phyloP scores from a whole-genome alignment of 2,888 invertebrate genomes.

The Dicyrtoma fusca region DNA sequence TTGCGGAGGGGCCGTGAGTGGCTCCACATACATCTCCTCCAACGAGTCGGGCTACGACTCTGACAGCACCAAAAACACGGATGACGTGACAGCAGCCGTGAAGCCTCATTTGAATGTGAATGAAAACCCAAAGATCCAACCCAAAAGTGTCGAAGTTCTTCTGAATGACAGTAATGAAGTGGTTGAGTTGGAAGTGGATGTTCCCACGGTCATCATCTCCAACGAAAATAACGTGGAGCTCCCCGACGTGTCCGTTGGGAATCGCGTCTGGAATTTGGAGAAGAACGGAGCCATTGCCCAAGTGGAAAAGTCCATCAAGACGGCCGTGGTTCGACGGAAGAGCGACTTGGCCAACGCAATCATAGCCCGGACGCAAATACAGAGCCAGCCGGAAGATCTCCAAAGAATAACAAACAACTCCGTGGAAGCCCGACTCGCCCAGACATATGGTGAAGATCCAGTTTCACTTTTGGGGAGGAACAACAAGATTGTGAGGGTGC shows the following conservation, averaged over 20 bases:
- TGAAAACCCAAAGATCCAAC: constrained; percentile 27
- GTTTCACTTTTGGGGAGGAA: background rate
- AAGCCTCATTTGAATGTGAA: constrained; percentile 27
- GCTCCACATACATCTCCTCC: constrained; percentile 73
- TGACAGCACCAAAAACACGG: constrained; percentile 65
- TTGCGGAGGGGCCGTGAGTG: background rate
- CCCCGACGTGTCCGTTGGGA: background rate
- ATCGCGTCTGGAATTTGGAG: constrained; percentile 37
- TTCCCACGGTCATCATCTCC: constrained; percentile 7
- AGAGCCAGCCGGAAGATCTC: background rate
- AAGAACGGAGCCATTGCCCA: constrained; percentile 35
- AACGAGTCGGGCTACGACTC: constrained; percentile 84
- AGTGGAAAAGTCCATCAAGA: constrained; percentile 42
- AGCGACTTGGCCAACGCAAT: constrained; percentile 54
- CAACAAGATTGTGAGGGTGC: background rate
- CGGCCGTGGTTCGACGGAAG: constrained; percentile 51
- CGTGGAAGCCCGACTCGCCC: background rate
- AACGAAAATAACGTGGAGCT: background rate
- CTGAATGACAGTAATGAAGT: background rate
- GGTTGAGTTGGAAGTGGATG: background rate
- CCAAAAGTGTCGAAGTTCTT: constrained; percentile 17
- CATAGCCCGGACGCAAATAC: constrained; percentile 35
- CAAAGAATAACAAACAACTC: background rate
- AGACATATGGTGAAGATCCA: too few relatives aligned
- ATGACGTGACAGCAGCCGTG: constrained; percentile 35